Evolutionary conservation across 2,797 vertebrate genomes (phyloP).

Genomic region (Myiotriccus ornatus): DNA sequence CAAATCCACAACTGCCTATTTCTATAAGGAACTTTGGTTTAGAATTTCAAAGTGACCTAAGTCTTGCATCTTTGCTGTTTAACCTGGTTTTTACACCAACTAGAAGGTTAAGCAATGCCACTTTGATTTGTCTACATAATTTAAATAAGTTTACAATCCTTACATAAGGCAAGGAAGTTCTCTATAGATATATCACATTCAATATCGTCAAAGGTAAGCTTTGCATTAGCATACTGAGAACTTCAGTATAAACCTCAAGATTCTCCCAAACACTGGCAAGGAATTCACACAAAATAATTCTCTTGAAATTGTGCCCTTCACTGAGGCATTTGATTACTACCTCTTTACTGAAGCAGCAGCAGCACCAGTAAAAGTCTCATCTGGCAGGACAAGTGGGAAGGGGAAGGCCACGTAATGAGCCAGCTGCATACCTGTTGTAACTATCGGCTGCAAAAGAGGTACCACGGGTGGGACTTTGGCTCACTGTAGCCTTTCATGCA

Average conservation of each 20-base stretch:
- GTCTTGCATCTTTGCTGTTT: conserved; percentile 77
- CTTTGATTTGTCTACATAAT: conserved; percentile 94
- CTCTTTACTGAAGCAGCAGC: conserved; percentile 64
- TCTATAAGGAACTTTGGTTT: conserved; percentile 84
- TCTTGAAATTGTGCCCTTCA: conserved; percentile 47
- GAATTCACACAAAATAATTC: conserved; percentile 69
- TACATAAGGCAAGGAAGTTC: conserved; percentile 81
- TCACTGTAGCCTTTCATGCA: background rate
- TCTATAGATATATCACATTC: conserved; percentile 93
- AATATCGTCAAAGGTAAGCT: conserved; percentile 91
- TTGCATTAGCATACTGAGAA: conserved; percentile 74
- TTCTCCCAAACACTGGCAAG: conserved; percentile 68
- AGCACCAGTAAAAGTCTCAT: conserved; percentile 44
- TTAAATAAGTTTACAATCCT: conserved; percentile 86
- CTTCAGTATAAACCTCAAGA: conserved; percentile 66
- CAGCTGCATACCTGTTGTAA: background rate
- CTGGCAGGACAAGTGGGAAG: conserved; percentile 20
- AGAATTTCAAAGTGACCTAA: conserved; percentile 80
- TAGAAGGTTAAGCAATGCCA: conserved; percentile 82
- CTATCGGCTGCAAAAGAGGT: background rate
- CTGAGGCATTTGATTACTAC: conserved; percentile 32
- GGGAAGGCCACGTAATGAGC: background rate
- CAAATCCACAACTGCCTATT: conserved; percentile 77
- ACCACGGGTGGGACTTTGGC: background rate
- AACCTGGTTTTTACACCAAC: conserved; percentile 69